Base-by-base conservation (phyloP, 2,888 invertebrate species). In the Hypolimnas misippus region DNA sequence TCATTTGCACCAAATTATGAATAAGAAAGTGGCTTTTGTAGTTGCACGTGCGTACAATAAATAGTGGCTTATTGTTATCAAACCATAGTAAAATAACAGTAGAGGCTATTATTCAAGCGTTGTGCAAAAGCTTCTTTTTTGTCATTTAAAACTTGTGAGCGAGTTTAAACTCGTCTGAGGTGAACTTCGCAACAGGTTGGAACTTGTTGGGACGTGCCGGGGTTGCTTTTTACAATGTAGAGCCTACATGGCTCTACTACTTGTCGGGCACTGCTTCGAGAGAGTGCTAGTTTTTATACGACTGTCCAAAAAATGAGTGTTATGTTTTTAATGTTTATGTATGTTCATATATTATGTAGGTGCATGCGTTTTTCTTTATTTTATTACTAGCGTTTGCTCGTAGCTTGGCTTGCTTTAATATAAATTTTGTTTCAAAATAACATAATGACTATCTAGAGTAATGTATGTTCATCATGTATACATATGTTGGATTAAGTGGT, bases 121-220 rank as follows among this genome's bases (percentile, higher is more conserved):
- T 64, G 69, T 64, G 70, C 67, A 71, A 69, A 68, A 58, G 49
- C 66, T 68, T 69, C 56, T 67, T 63, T 74, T 73, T 71, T 68
- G 71, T 69, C 73, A 63, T 62, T 50, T 62, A 57, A 56, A 63
- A 53, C 19, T 59, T 59, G 44, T 46, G 38, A 59, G 64, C 87
- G 71, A 72, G 86, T 84, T 74, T 63, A 57, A 72, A 84, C 85
- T 73, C 80, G 86, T 80, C 61, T 62, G 68, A 70, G 71, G 65
- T 69, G 63, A 64, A 68, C 70, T 75, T 73, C 65, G 71, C 55
- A 73, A 84, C 89, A 89, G 84, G 89, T 88, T 85, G 77, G 6
- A 73, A 86, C 88, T 73, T 82, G 89, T 82, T 70, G 51, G 29
- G 38, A 68, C 67, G 25, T 49, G 69, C 40, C 54, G 44, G 60